These are phyloP conservation scores for Cordilura impudica DNA, from an alignment of 2,888 invertebrate genomes.

Conservation along the genomic window DNA sequence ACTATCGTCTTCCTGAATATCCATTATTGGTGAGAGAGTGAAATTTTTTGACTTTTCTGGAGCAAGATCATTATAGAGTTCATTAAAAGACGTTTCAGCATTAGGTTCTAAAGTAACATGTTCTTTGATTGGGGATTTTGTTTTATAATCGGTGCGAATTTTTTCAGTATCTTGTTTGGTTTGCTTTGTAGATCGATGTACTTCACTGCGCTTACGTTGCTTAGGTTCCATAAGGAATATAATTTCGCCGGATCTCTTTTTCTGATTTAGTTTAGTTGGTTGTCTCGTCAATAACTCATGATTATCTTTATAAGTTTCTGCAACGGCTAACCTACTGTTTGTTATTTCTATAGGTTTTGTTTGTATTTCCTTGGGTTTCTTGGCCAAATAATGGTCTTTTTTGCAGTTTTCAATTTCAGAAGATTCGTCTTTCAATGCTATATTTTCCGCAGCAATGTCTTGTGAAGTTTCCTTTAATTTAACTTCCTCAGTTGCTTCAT, in stretches of 20 bases:
- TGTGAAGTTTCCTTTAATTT: not conserved
- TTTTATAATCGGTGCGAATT: not conserved
- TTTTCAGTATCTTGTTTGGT: not conserved
- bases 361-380: not conserved
- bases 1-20: not conserved
- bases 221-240: not conserved
- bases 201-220: not conserved
- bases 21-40: not conserved
- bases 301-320: not conserved
- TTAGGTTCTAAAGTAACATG: not conserved
- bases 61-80: not conserved
- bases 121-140: not conserved
- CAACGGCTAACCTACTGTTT: not conserved
- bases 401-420: not conserved
- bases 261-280: not conserved
- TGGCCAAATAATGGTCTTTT: not conserved
- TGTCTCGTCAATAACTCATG: not conserved
- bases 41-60: not conserved
- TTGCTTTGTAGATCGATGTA: not conserved
- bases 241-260: constrained; percentile 1
- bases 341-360: not conserved
- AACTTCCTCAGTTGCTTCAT: not conserved
- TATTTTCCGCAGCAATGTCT: not conserved
- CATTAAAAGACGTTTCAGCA: not conserved
- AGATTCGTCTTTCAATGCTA: not conserved